Percentiles rank a stretch among this genome's conserved stretches.
These are phyloP conservation scores for Scopus umbretta DNA, from an alignment of 2,113 vertebrate species.

Conservation along the genomic window DNA sequence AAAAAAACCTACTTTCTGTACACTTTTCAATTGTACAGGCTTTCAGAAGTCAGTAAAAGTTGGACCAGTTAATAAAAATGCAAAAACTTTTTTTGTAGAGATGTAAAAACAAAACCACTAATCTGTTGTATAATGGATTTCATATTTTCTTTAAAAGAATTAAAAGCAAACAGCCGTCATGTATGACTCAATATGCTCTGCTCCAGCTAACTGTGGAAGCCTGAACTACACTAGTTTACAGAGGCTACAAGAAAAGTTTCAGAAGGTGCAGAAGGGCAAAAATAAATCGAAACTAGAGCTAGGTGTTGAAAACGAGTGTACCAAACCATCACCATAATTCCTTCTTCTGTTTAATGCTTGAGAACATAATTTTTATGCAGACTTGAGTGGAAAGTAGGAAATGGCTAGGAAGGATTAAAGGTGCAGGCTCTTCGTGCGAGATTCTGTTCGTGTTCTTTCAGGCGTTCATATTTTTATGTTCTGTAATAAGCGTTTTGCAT, in stretches of 20 bases:
- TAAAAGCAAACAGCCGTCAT: slow-evolving; percentile 58
- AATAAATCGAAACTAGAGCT: slow-evolving; percentile 49
- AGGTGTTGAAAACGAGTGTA: slow-evolving; percentile 39
- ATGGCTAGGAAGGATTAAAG: slow-evolving; percentile 68
- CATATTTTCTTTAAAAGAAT: slow-evolving; percentile 69
- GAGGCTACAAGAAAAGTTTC: slow-evolving; percentile 27
- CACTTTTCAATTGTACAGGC: slow-evolving; percentile 64
- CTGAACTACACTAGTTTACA: slow-evolving; percentile 53
- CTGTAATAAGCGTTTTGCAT: slow-evolving; percentile 80
- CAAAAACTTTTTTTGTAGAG: slow-evolving; percentile 70
- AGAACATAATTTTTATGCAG: slow-evolving; percentile 54
- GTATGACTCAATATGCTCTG: slow-evolving; percentile 58
- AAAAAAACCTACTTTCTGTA: slow-evolving; percentile 54
- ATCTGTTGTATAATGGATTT: slow-evolving; percentile 70
- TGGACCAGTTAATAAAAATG: slow-evolving; percentile 70
- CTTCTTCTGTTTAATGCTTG: slow-evolving; percentile 62
- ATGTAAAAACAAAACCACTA: slow-evolving; percentile 71
- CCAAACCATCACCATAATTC: slow-evolving; percentile 58
- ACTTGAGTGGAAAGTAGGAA: slow-evolving; percentile 45
- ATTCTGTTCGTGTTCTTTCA: slow-evolving; percentile 74
- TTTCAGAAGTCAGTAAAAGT: slow-evolving; percentile 62
- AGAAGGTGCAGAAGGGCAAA: slow-evolving; percentile 59
- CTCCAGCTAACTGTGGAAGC: slow-evolving; percentile 60
- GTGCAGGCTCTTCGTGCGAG: slow-evolving; percentile 73
- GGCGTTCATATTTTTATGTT: slow-evolving; percentile 77